phyloP scores from a whole-genome alignment of 1,140 invertebrate genomes.

The Neotoxoptera formosana region DNA sequence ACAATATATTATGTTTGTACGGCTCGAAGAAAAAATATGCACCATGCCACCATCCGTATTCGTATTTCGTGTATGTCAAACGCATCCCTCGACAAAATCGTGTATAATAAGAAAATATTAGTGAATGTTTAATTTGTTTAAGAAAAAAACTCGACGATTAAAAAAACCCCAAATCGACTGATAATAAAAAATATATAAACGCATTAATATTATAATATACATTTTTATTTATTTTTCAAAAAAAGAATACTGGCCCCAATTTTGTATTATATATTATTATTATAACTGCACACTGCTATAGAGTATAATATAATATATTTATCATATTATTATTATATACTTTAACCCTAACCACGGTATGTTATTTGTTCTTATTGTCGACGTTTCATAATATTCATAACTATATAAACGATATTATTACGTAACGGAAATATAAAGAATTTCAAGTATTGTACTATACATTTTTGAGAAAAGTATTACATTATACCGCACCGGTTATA shows the following conservation, averaged over 20 bases:
- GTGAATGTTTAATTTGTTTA: background rate
- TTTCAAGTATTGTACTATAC: background rate
- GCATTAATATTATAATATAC: background rate
- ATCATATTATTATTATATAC: background rate
- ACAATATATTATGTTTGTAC: background rate
- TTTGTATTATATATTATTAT: background rate
- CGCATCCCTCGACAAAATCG: background rate
- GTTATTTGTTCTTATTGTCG: background rate
- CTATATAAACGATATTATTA: background rate
- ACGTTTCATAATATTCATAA: background rate
- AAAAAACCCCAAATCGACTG: background rate
- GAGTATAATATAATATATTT: too few relatives aligned
- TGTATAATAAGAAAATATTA: background rate
- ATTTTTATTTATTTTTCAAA: background rate
- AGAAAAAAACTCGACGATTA: background rate
- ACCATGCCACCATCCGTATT: background rate
- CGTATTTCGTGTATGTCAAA: background rate
- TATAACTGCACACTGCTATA: too few relatives aligned
- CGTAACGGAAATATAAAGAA: background rate
- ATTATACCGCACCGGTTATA: background rate
- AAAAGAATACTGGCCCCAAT: background rate
- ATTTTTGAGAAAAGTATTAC: background rate
- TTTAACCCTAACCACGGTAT: background rate
- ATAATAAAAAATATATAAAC: background rate
- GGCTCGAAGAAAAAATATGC: background rate